Conservation (phyloP, 2,797 vertebrate species). For the Zalophus californianus region DNA sequence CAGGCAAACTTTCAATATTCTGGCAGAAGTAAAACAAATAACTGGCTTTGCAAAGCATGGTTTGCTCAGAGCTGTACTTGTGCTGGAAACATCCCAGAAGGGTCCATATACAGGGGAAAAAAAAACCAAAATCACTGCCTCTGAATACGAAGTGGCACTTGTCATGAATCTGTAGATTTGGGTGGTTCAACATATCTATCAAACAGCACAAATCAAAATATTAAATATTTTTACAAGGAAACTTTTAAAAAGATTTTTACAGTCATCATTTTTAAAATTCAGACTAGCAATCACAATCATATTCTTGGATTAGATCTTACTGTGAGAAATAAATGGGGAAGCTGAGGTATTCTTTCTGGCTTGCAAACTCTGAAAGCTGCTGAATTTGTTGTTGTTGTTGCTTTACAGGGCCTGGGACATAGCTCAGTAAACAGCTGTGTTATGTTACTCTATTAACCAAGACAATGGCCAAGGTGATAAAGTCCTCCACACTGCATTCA, state of each 20-base stretch:
- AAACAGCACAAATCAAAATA: slow-evolving; percentile 61
- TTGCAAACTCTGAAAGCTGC: background rate
- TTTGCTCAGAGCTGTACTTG: slow-evolving; percentile 63
- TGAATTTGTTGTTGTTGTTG: background rate
- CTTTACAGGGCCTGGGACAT: background rate
- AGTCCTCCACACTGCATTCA: background rate
- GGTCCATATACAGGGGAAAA: background rate
- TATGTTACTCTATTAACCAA: background rate
- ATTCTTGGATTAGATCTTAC: slow-evolving; percentile 27
- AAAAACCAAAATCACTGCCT: slow-evolving; percentile 40
- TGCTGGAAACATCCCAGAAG: slow-evolving; percentile 68
- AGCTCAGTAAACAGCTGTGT: background rate
- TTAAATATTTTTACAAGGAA: slow-evolving; percentile 53
- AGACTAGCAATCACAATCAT: background rate
- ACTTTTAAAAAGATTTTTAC: background rate
- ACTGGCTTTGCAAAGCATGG: slow-evolving; percentile 69
- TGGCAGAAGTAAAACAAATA: slow-evolving; percentile 83
- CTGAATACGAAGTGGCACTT: slow-evolving; percentile 26
- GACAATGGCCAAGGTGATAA: background rate
- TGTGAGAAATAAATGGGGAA: slow-evolving; percentile 46
- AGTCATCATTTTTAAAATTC: slow-evolving; percentile 16
- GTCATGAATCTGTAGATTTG: slow-evolving; percentile 55
- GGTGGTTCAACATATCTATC: slow-evolving; percentile 41
- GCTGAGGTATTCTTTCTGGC: background rate
- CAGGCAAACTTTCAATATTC: slow-evolving; percentile 87